A percentile compares a stretch with the other conserved stretches of the same genome.
phyloP scores from a whole-genome alignment of 2,113 vertebrate species.

The Crotalus horridus region DNA sequence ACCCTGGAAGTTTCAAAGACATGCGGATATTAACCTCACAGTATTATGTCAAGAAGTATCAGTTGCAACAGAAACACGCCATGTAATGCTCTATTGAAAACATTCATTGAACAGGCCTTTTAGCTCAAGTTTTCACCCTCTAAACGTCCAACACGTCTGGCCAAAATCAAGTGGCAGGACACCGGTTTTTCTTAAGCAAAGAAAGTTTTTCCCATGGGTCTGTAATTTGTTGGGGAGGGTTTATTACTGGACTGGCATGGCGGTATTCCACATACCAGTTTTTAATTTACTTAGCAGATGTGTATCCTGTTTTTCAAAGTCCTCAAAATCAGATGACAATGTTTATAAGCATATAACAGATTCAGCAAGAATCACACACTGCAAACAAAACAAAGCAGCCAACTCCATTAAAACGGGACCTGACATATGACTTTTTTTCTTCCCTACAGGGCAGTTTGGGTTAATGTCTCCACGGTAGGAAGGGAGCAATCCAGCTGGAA shows the following conservation, averaged over 20 bases:
- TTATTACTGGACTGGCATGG: neutral
- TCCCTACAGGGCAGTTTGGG: neutral
- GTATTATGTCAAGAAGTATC: neutral
- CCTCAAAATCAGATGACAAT: neutral
- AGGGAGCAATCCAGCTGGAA: neutral
- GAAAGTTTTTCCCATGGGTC: neutral
- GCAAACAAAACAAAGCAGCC: neutral
- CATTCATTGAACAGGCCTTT: neutral
- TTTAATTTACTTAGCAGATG: neutral
- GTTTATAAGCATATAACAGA: neutral
- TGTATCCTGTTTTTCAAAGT: neutral
- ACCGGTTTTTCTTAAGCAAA: neutral
- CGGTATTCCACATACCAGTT: neutral
- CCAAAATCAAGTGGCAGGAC: neutral
- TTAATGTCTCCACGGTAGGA: neutral
- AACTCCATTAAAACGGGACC: neutral
- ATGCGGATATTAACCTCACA: neutral
- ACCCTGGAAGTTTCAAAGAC: neutral
- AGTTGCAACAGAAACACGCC: neutral
- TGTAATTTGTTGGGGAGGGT: neutral
- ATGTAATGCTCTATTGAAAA: too few species aligned
- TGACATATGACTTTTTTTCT: neutral
- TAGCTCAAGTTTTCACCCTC: neutral
- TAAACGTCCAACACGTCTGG: neutral
- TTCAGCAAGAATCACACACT: neutral